Percentiles rank a stretch among this genome's conserved stretches.
Evolutionary conservation across 2,797 vertebrate species (phyloP).

Genomic region (Poecilia picta): DNA sequence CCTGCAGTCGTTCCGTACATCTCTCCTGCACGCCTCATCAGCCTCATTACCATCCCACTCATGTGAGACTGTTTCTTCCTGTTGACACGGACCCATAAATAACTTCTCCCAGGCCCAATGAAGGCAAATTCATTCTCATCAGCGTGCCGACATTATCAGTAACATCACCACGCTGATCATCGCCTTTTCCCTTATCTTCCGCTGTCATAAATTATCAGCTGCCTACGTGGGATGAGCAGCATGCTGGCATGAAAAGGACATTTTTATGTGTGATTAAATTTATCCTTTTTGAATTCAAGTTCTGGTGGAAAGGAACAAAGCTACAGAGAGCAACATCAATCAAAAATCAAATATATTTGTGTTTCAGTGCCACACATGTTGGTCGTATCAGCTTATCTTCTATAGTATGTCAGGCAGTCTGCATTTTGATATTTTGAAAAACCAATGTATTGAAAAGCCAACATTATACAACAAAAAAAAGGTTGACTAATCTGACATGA

Average conservation of each 20-base stretch:
- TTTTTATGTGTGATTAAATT: constrained; percentile 25
- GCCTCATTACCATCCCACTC: constrained; percentile 57
- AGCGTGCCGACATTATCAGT: constrained; percentile 49
- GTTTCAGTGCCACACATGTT: background rate
- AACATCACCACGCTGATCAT: constrained; percentile 40
- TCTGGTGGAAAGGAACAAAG: constrained; percentile 7
- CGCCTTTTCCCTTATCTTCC: constrained; percentile 16
- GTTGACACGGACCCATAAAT: constrained; percentile 36
- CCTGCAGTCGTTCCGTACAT: constrained; percentile 34
- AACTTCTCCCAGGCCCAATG: constrained; percentile 27
- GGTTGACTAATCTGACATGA: background rate
- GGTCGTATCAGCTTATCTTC: constrained; percentile 13
- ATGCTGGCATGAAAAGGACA: constrained; percentile 21
- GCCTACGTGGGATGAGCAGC: constrained; percentile 16
- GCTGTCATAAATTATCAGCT: constrained; percentile 30
- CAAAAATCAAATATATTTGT: constrained; percentile 15
- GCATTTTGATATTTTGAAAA: background rate
- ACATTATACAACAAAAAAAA: background rate
- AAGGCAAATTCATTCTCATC: constrained; percentile 47
- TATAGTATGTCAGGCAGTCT: constrained; percentile 9
- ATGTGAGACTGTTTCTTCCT: constrained; percentile 45
- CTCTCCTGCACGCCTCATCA: constrained; percentile 44
- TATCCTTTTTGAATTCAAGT: constrained; percentile 15
- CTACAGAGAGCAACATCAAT: constrained; percentile 14
- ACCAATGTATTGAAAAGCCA: background rate